phyloP scores from a whole-genome alignment of 2,888 invertebrate species.

The Phymatocera aterrima region DNA sequence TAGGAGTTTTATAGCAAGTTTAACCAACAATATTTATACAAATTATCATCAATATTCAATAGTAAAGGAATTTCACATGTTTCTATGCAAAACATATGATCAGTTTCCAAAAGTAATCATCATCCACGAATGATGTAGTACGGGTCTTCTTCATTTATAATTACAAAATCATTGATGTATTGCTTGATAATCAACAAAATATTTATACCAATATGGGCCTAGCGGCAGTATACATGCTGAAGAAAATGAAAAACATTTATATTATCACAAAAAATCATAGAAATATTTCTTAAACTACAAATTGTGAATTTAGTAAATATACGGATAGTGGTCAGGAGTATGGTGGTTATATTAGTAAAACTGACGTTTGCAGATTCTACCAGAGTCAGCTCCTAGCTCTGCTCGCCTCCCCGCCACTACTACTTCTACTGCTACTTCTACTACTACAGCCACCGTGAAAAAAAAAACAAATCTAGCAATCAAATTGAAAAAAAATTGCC shows the following conservation, averaged over 20 bases:
- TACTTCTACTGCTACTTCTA: constrained; percentile 65
- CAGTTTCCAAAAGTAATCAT: no score
- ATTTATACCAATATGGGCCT: no score
- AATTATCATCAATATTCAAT: no score
- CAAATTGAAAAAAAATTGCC: constrained; percentile 70
- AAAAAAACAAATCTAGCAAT: constrained; percentile 62
- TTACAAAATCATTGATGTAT: no score
- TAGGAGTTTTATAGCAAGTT: no score
- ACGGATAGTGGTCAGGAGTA: constrained; percentile 66
- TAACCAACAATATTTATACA: no score
- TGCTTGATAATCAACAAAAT: no score
- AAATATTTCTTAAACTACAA: neutral
- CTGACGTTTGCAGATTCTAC: constrained; percentile 75
- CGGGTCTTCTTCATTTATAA: no score
- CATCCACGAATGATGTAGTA: no score
- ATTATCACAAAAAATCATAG: neutral
- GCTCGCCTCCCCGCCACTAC: constrained; percentile 74
- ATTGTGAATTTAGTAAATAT: constrained; percentile 47
- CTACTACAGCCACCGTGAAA: constrained; percentile 72
- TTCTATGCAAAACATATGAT: no score
- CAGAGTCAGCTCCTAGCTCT: constrained; percentile 74
- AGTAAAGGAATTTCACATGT: no score
- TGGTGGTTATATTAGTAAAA: constrained; percentile 72
- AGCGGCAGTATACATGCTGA: no score
- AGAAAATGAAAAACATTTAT: neutral